Evolutionary conservation across 1,140 invertebrate species (phyloP).

Genomic region (Drosophila asahinai): DNA sequence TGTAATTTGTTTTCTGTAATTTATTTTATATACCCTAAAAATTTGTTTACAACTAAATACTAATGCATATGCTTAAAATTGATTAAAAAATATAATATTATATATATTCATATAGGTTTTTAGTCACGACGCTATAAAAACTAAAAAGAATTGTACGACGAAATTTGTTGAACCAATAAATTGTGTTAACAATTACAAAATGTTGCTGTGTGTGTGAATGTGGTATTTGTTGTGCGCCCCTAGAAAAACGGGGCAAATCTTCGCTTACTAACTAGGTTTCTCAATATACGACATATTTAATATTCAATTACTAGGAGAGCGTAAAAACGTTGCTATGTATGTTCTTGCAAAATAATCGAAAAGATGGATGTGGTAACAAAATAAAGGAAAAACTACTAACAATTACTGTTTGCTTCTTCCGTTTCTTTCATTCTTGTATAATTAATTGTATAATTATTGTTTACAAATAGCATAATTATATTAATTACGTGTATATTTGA

Average conservation of each 20-base stretch:
- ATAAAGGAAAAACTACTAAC: constrained; percentile 60
- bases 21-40: constrained; percentile 68
- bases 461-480: constrained; percentile 76
- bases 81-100: constrained; percentile 70
- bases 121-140: constrained; percentile 52
- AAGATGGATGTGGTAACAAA: constrained; percentile 52
- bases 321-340: constrained; percentile 47
- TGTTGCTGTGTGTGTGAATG: constrained; percentile 15
- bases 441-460: constrained; percentile 76
- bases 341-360: constrained; percentile 37
- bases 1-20: constrained; percentile 69
- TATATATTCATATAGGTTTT: constrained; percentile 40
- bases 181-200: constrained; percentile 44
- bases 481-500: constrained; percentile 70
- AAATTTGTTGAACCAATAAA: constrained; percentile 29
- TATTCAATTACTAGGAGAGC: constrained; percentile 81
- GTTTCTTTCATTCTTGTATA: constrained; percentile 60
- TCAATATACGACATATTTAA: constrained; percentile 51
- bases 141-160: constrained; percentile 49
- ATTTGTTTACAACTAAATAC: constrained; percentile 78
- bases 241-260: constrained; percentile 62
- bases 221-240: constrained; percentile 28
- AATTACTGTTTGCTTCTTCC: constrained; percentile 58
- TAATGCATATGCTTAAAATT: constrained; percentile 71
- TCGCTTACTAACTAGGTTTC: constrained; percentile 41